Conservation (phyloP, 2,797 vertebrate genomes). For the Synaphobranchus kaupii region DNA sequence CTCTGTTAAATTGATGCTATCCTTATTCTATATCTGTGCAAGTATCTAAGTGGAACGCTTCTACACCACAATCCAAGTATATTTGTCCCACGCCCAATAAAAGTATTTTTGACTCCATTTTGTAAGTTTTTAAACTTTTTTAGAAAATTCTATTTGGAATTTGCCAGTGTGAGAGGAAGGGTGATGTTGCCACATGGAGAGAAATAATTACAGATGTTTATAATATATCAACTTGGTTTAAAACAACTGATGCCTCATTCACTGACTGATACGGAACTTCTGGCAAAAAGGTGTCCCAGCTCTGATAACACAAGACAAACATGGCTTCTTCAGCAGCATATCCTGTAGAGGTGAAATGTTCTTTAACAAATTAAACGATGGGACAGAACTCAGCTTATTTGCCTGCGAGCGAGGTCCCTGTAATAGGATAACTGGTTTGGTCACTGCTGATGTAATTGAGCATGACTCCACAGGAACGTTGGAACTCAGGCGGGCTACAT, state of each 20-base stretch:
- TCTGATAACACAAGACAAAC: not conserved
- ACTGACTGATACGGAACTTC: not conserved
- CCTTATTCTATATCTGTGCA: too few species aligned
- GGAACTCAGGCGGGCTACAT: not conserved
- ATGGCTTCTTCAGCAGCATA: not conserved
- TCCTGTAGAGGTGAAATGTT: not conserved
- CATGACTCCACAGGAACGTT: not conserved
- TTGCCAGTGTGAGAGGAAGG: not conserved
- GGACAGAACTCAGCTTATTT: not conserved
- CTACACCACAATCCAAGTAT: not conserved
- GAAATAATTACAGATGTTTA: not conserved
- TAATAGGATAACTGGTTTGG: slow-evolving; percentile 3
- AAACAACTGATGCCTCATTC: not conserved
- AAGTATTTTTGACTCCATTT: not conserved
- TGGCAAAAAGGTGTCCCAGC: not conserved
- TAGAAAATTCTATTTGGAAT: not conserved
- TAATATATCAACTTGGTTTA: not conserved
- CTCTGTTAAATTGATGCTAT: not conserved
- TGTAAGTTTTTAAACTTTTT: not conserved
- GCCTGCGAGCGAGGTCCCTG: not conserved
- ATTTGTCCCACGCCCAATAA: not conserved
- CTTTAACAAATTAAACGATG: not conserved
- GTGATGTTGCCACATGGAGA: not conserved
- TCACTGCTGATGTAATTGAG: not conserved
- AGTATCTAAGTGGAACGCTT: not conserved